Percentiles rank a stretch among this genome's conserved stretches.
Evolutionary conservation across 2,797 vertebrate genomes (phyloP).

Genomic region (Lophotriccus pileatus): DNA sequence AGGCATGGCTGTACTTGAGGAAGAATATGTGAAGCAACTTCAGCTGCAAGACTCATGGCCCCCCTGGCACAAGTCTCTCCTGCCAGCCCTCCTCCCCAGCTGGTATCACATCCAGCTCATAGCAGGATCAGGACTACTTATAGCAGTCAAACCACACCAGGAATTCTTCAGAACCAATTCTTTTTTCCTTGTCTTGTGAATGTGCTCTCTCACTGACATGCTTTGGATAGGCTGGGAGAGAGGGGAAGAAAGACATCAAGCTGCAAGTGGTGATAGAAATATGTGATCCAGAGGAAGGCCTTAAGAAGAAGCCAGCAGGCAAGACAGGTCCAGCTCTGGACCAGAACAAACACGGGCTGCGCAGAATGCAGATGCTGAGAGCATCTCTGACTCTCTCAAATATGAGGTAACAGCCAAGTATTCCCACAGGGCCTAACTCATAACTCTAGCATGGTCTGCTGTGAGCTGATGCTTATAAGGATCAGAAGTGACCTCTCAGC

Average conservation of each 20-base stretch:
- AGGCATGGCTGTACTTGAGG: neutral
- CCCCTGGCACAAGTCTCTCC: neutral
- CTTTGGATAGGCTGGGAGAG: neutral
- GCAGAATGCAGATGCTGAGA: neutral
- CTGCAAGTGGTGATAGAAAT: neutral
- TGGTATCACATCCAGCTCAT: neutral
- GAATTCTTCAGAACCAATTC: neutral
- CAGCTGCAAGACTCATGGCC: neutral
- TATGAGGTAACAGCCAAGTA: neutral
- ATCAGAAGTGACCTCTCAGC: neutral
- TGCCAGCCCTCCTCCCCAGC: neutral
- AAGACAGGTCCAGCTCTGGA: neutral
- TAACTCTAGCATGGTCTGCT: neutral
- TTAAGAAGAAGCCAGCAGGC: neutral
- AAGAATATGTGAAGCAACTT: neutral
- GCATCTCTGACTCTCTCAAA: neutral
- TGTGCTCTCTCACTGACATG: neutral
- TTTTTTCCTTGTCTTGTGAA: neutral
- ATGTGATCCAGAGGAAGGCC: neutral
- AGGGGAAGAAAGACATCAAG: neutral
- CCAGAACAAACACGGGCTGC: neutral
- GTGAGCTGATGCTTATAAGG: neutral
- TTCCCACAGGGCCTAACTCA: neutral
- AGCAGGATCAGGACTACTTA: neutral
- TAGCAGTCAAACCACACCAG: accelerated